These are phyloP conservation scores for Hypanus sabinus DNA, from an alignment of 2,113 vertebrate species.

Conservation along the genomic window DNA sequence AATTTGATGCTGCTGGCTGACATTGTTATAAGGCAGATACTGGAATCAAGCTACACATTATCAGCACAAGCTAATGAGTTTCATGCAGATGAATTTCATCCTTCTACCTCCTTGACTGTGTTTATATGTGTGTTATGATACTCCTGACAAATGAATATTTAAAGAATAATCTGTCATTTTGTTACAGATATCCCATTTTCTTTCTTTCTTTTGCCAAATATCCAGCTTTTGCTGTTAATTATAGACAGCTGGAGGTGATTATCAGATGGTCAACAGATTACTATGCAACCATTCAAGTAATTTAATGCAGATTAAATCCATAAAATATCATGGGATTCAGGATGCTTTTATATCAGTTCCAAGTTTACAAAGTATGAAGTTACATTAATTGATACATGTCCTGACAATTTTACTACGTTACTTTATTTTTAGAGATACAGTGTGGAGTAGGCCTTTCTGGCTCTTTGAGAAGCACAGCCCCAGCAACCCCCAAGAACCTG, in stretches of 20 bases:
- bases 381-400: background rate
- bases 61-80: background rate
- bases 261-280: background rate
- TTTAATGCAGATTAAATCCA: background rate
- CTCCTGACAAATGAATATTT: background rate
- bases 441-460: too few species aligned
- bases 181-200: background rate
- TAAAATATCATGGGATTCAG: background rate
- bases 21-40: background rate
- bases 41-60: background rate
- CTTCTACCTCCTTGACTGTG: background rate
- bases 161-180: background rate
- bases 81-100: background rate
- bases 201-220: background rate
- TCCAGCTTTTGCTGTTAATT: background rate
- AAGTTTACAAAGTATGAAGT: background rate
- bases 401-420: too few species aligned
- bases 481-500: too few species aligned
- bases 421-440: too few species aligned
- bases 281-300: background rate
- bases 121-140: background rate
- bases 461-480: too few species aligned
- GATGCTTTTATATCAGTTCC: background rate
- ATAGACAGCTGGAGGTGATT: background rate
- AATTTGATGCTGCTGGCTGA: background rate